Base-by-base conservation (phyloP, 2,888 invertebrate species). In the Zaprionus obscuricornis region DNA sequence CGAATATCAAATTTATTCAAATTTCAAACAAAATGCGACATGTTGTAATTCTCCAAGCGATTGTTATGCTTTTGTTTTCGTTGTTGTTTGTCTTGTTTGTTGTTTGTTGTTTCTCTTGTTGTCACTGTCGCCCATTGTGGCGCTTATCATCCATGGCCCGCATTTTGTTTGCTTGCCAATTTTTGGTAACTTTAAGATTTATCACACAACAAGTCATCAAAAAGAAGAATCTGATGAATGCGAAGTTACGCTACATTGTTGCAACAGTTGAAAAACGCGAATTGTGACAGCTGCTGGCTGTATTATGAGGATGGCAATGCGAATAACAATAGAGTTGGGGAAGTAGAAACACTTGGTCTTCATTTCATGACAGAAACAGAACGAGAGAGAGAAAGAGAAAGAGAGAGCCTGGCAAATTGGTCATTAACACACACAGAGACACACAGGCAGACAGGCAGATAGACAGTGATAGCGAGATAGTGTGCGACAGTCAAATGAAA, bases 1-100 rank as follows among this genome's bases (percentile, higher is more conserved):
- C 69, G 86, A 72, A 84, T 81, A 59, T 57, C 45, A 85, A 81
- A 81, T 86, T 86, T 81, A 81, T 81, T 86, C 79, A 86, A 81
- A 86, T 81, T 81, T 70, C 24, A 33, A 46, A 60, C 74, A 77
- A 76, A 76, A 46, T 59, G 86, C 79, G 83, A 86, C 86, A 81
- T 81, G 83, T 82, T 81, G 79, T 86, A 78, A 86, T 76, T 67
- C 82, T 58, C 40, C 33, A 45, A 65, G 59, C 60, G 74, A 51
- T 72, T 75, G 55, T 46, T 43, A n/a, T n/a, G 36, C 43, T 45
- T 5, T 33, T 58, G 45, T 42, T 27, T 26, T 51, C 45, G 47
- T 18, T 63, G 52, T 27, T 66, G 29, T 31, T 27, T 20, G 34
- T 7, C 17, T 36, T 39, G 39, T 22, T 51, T 37, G 46, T 33